These are phyloP conservation scores for Lordiphosa fenestrarum DNA, from an alignment of 2,888 invertebrate species.

Conservation along the genomic window DNA sequence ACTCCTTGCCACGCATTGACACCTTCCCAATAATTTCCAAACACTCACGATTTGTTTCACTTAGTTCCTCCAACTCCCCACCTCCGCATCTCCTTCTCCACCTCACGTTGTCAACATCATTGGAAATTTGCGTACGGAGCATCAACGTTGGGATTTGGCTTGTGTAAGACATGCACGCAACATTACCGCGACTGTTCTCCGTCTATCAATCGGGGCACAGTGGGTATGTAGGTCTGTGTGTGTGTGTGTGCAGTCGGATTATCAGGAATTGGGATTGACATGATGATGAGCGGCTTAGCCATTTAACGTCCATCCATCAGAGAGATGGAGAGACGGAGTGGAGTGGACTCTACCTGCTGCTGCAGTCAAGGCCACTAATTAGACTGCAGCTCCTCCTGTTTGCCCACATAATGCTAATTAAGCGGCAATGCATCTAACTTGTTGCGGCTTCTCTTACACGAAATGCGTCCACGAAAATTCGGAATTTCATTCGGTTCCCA, in stretches of 20 bases:
- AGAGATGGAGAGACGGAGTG: not conserved
- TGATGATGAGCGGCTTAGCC: slow-evolving; percentile 27
- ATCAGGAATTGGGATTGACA: slow-evolving; percentile 6
- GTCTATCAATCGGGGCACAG: slow-evolving; percentile 4
- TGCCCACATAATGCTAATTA: slow-evolving; percentile 60
- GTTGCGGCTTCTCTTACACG: slow-evolving; percentile 32
- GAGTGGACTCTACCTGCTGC: slow-evolving; percentile 14
- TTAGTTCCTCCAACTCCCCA: slow-evolving; percentile 37
- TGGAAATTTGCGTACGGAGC: slow-evolving; percentile 54
- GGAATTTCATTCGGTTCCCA: slow-evolving; percentile 17
- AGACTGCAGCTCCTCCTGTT: slow-evolving; percentile 28
- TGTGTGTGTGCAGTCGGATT: slow-evolving; percentile 19
- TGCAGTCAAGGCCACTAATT: slow-evolving; percentile 68
- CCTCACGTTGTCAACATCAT: slow-evolving; percentile 17
- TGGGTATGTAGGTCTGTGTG: not conserved
- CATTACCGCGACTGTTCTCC: slow-evolving; percentile 54
- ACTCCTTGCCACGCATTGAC: slow-evolving; percentile 55
- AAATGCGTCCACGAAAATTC: slow-evolving; percentile 39
- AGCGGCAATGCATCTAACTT: slow-evolving; percentile 64
- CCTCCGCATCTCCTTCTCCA: slow-evolving; percentile 5
- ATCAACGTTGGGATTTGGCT: slow-evolving; percentile 49
- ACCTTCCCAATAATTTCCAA: slow-evolving; percentile 62
- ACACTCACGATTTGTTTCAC: slow-evolving; percentile 63
- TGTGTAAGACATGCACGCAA: slow-evolving; percentile 66
- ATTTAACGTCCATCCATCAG: slow-evolving; percentile 39